A percentile compares a stretch with the other conserved stretches of the same genome.
Evolutionary conservation across 2,888 invertebrate genomes (phyloP).

Genomic region (Caenorhabditis japonica): DNA sequence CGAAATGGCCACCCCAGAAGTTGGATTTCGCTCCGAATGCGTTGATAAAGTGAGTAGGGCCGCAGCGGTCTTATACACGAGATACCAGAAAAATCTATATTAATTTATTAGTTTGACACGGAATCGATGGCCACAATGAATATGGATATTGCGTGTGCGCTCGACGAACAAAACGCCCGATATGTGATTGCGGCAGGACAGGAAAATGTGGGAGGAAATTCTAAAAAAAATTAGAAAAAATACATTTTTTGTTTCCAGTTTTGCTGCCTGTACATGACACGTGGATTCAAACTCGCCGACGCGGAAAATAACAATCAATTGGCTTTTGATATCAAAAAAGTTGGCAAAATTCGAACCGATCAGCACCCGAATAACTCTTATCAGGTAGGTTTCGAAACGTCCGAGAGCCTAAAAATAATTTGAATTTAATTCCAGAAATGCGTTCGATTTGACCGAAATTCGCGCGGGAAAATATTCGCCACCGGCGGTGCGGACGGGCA

Average conservation of each 20-base stretch:
- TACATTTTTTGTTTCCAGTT: constrained; percentile 46
- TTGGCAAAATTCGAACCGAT: constrained; percentile 47
- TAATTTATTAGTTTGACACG: constrained; percentile 64
- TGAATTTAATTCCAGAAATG: constrained; percentile 68
- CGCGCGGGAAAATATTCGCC: constrained; percentile 59
- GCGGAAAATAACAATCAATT: constrained; percentile 32
- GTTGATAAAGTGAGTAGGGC: constrained; percentile 44
- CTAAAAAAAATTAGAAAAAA: neutral
- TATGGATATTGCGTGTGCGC: constrained; percentile 67
- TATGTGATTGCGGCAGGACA: constrained; percentile 75
- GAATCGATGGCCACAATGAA: constrained; percentile 73
- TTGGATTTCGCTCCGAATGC: constrained; percentile 47
- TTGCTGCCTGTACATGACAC: constrained; percentile 69
- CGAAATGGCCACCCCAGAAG: constrained; percentile 13
- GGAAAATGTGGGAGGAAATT: constrained; percentile 61
- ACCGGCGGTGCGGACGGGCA: constrained; percentile 74
- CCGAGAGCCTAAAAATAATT: too few relatives aligned
- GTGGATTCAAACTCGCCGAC: constrained; percentile 51
- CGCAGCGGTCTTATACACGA: neutral
- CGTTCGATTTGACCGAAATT: constrained; percentile 65
- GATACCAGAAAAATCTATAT: neutral
- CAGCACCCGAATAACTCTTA: constrained; percentile 44
- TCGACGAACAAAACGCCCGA: constrained; percentile 45
- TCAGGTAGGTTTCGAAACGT: constrained; percentile 51
- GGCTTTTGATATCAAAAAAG: constrained; percentile 47